phyloP scores from a whole-genome alignment of 2,888 invertebrate species.

The Andrena haemorrhoa region DNA sequence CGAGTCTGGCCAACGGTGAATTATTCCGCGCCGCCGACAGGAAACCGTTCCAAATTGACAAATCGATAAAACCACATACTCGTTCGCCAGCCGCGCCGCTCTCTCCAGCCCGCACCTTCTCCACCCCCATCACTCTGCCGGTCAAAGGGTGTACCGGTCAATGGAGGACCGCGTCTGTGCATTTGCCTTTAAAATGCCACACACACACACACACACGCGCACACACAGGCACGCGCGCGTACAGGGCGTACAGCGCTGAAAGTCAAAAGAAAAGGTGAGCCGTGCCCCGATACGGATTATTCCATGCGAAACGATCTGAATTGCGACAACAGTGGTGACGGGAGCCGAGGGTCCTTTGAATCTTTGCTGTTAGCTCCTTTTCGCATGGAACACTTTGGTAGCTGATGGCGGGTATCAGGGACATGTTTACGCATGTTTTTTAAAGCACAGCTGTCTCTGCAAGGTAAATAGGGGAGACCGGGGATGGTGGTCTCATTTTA shows the following conservation, averaged over 20 bases:
- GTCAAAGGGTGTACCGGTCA: conserved; percentile 38
- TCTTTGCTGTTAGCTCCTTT: neutral
- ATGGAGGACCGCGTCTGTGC: conserved; percentile 2
- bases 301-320: neutral
- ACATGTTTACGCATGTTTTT: no score
- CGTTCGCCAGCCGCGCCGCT: conserved; percentile 21
- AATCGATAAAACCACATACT: conserved; percentile 65
- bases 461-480: no score
- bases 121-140: conserved; percentile 1
- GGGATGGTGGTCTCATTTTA: no score
- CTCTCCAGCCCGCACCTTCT: conserved; percentile 4
- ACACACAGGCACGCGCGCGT: neutral
- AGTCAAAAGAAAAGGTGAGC: conserved; percentile 1
- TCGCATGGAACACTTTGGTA: no score
- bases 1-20: conserved; percentile 36
- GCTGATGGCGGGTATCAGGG: no score
- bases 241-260: conserved; percentile 15
- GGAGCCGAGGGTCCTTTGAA: neutral
- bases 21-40: conserved; percentile 60
- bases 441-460: no score
- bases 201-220: no score
- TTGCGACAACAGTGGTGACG: neutral
- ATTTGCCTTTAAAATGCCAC: conserved; percentile 34
- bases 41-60: conserved; percentile 63
- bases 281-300: neutral